Conservation (phyloP, 2,888 invertebrate species). For the Tachina fera region DNA sequence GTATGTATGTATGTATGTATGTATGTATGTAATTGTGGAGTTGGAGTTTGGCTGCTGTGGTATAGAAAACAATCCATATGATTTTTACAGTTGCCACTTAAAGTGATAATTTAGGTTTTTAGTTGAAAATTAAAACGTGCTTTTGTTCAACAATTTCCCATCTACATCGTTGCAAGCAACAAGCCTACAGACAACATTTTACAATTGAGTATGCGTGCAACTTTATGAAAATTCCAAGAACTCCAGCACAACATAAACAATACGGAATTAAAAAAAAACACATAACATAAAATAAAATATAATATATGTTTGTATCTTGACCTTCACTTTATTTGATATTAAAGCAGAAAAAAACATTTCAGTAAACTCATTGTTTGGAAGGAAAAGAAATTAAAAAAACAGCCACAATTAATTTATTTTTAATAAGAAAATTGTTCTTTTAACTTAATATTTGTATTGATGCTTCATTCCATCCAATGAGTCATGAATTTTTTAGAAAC, state of each 20-base stretch:
- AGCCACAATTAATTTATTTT: constrained; percentile 68
- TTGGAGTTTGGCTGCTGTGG: constrained; percentile 46
- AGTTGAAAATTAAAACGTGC: constrained; percentile 70
- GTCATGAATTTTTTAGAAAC: constrained; percentile 32
- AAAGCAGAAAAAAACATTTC: neutral
- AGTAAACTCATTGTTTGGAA: constrained; percentile 29
- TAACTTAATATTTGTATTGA: constrained; percentile 36
- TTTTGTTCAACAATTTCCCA: constrained; percentile 45
- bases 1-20: no score
- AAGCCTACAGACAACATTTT: neutral
- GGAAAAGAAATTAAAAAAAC: neutral
- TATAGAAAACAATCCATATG: constrained; percentile 62
- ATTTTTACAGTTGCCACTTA: constrained; percentile 71
- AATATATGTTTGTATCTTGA: constrained; percentile 47
- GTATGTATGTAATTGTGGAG: neutral
- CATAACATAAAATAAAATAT: constrained; percentile 10
- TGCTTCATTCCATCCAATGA: constrained; percentile 40
- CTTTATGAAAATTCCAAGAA: constrained; percentile 66
- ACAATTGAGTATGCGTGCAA: constrained; percentile 65
- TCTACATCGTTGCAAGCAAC: constrained; percentile 18
- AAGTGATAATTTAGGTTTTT: constrained; percentile 71
- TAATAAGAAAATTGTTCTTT: constrained; percentile 67
- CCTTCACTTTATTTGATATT: constrained; percentile 55
- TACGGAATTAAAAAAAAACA: constrained; percentile 1
- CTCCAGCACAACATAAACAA: constrained; percentile 30